Conservation (phyloP, 1,140 invertebrate genomes). For the Saccostrea glomerata region DNA sequence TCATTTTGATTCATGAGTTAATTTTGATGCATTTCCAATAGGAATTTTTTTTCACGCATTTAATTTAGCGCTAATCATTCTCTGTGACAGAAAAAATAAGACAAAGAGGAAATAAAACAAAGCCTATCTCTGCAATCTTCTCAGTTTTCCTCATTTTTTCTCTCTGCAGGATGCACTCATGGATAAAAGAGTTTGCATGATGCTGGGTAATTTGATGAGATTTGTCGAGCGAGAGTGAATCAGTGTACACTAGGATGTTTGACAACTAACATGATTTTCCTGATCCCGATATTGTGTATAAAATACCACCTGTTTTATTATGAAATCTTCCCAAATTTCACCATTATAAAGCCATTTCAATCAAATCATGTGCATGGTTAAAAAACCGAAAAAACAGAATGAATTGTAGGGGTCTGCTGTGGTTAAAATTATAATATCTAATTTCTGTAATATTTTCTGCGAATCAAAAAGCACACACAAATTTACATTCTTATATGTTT, state of each 20-base stretch:
- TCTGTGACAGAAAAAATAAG: not conserved
- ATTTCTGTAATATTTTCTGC: constrained; percentile 30
- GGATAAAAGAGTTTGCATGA: constrained; percentile 11
- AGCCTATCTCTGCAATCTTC: not conserved
- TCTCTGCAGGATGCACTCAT: not conserved
- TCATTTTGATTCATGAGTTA: constrained; percentile 9
- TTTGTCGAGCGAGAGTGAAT: constrained; percentile 25
- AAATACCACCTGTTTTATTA: not conserved
- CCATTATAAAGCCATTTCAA: constrained; percentile 25
- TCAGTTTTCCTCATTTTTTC: not conserved
- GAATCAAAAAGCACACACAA: not conserved
- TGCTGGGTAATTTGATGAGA: constrained; percentile 6
- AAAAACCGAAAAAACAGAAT: not conserved
- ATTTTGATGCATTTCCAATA: constrained; percentile 12
- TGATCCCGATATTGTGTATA: not conserved
- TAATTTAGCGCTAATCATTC: not conserved
- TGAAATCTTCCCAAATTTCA: not conserved
- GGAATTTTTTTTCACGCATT: not conserved
- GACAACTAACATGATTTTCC: constrained; percentile 10
- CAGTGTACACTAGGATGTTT: not conserved
- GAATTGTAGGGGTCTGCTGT: not conserved
- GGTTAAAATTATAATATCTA: constrained; percentile 37
- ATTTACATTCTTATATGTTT: constrained; percentile 23
- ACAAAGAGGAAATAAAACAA: not conserved
- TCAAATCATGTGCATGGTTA: constrained; percentile 28